phyloP scores from a whole-genome alignment of 2,113 vertebrate genomes.

The Mesocricetus auratus region DNA sequence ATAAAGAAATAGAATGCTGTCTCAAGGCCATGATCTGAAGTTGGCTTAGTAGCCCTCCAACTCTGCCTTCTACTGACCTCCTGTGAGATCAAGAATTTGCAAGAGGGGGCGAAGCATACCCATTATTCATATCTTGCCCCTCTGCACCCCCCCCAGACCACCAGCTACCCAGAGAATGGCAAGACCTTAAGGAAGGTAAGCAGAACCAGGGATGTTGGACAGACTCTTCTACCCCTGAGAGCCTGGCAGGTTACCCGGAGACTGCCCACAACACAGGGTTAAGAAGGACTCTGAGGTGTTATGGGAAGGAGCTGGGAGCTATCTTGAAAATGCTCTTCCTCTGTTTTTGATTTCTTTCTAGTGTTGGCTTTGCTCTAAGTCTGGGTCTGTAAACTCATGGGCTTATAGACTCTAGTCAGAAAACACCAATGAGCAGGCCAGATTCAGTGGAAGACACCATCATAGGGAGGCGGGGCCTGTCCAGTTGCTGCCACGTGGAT shows the following conservation, averaged over 20 bases:
- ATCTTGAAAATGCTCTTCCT: neutral
- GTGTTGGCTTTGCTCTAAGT: neutral
- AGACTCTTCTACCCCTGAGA: neutral
- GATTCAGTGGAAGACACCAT: accelerated
- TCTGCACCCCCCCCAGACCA: neutral
- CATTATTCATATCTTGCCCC: accelerated
- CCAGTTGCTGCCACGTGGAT: accelerated
- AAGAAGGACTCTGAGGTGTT: neutral
- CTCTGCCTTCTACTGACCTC: neutral
- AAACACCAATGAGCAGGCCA: neutral
- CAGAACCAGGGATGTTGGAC: neutral
- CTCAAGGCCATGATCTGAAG: neutral
- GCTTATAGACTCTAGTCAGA: neutral
- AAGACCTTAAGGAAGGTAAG: neutral
- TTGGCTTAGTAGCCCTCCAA: neutral
- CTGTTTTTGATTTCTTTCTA: neutral
- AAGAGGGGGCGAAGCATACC: too few species aligned
- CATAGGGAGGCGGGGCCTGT: neutral
- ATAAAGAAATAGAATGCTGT: neutral
- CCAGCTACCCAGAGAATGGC: neutral
- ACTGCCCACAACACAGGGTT: neutral
- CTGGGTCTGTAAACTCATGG: neutral
- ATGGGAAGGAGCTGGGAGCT: neutral
- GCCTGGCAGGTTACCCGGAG: neutral
- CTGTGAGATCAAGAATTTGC: neutral